phyloP scores from a whole-genome alignment of 2,113 vertebrate genomes.

The Xenopus laevis region DNA sequence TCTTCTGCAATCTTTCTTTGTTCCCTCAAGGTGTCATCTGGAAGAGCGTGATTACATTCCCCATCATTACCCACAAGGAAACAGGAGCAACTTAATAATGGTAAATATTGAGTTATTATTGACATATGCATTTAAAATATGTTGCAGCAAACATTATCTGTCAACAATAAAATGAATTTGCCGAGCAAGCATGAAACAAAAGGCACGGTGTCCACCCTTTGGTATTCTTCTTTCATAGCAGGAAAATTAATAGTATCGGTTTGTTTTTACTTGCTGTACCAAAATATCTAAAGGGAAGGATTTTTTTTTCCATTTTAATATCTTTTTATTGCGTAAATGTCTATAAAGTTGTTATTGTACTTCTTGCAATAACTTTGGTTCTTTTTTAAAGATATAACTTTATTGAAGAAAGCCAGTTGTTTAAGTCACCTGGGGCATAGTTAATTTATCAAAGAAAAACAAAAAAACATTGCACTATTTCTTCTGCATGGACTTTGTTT shows the following conservation, averaged over 20 bases:
- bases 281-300: not conserved
- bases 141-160: constrained; percentile 4
- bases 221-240: not conserved
- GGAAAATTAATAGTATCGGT: constrained; percentile 3
- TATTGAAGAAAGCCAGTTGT: no score
- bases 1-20: constrained; percentile 37
- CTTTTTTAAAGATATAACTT: no score
- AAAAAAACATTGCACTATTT: no score
- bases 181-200: not conserved
- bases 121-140: constrained; percentile 19
- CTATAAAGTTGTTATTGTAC: not conserved
- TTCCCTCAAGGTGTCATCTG: not conserved
- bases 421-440: no score
- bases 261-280: not conserved
- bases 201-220: not conserved
- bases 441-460: no score
- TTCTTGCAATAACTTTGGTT: not conserved
- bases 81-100: constrained; percentile 21
- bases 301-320: not conserved
- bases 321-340: not conserved
- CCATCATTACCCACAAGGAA: constrained; percentile 31
- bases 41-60: constrained; percentile 32
- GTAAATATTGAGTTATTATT: constrained; percentile 40
- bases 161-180: constrained; percentile 27
- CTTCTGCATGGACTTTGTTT: no score